Conservation (phyloP, 2,888 invertebrate species). For the Dasypolia templi region DNA sequence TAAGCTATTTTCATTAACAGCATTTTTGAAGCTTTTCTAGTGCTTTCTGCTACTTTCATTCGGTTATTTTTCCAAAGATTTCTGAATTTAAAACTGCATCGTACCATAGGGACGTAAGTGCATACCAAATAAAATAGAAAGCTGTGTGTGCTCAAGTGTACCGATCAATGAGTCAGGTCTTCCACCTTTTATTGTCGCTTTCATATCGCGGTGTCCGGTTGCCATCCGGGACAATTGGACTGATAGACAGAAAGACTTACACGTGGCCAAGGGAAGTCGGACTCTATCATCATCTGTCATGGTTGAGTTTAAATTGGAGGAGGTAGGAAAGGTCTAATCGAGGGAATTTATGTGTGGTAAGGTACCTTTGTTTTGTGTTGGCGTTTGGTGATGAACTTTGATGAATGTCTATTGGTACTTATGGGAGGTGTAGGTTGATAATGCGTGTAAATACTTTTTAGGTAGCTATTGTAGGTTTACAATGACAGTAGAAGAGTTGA, state of each 20-base stretch:
- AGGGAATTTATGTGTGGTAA: slow-evolving; percentile 67
- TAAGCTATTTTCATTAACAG: background rate
- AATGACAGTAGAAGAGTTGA: background rate
- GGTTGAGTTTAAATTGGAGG: slow-evolving; percentile 40
- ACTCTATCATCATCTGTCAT: slow-evolving; percentile 24
- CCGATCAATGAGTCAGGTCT: slow-evolving; percentile 87
- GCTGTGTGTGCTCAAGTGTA: slow-evolving; percentile 72
- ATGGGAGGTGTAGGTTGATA: background rate
- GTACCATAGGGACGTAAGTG: background rate
- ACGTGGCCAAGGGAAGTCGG: slow-evolving; percentile 1
- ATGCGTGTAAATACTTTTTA: background rate
- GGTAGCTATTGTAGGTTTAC: background rate
- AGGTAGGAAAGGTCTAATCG: slow-evolving; percentile 59
- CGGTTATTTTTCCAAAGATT: background rate
- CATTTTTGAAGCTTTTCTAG: background rate
- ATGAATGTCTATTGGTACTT: slow-evolving; percentile 27
- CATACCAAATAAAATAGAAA: slow-evolving; percentile 42
- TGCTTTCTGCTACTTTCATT: background rate
- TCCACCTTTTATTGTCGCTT: slow-evolving; percentile 89
- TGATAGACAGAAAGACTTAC: slow-evolving; percentile 68
- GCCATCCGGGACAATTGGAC: slow-evolving; percentile 86
- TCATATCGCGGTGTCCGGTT: slow-evolving; percentile 89
- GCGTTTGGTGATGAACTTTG: slow-evolving; percentile 63
- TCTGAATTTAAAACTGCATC: background rate
- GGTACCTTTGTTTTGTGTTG: slow-evolving; percentile 71